Base-by-base conservation (phyloP, 2,888 invertebrate species). In the Drosophila ustulata region DNA sequence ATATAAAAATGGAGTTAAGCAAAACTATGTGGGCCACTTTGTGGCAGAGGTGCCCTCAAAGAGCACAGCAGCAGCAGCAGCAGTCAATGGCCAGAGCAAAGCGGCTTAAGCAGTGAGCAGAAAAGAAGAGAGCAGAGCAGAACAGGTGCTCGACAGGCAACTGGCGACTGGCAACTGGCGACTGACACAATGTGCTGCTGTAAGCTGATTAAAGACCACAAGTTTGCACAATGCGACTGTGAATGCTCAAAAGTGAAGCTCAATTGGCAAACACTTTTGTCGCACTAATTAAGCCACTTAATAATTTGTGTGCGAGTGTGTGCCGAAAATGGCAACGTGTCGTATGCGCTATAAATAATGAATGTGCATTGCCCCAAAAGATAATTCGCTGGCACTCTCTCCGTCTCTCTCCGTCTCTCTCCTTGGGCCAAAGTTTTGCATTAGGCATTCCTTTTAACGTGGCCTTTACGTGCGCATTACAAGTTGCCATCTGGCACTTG, bases 211-310 rank as follows among this genome's bases (percentile, higher is more conserved):
- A 74, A 59, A 28, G 51, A 46, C 58, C 85, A 50, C 69, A 66
- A 64, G 39, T 66, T 67, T 66, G 51, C 25, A 51, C 49, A 62
- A 39, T 45, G 34, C 9, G 51, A 43, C 25, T 13, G 30, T 7
- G 25, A n/a, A 23, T 25, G 11, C 47, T 71, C 9, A 41, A 49
- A 66, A 56, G 30, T 43, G 39, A 37, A 63, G 61, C 77, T 65
- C 66, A 67, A 89, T 85, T 88, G 83, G 63, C 62, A 65, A 75
- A 73, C 84, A 83, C 71, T 89, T 86, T 57, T 78, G 78, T 75
- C 57, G 61, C 71, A 66, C 82, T 84, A 89, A 85, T 85, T 85
- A 89, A 80, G 78, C 75, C 71, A 75, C 62, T 75, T 86, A 86
- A 58, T 50, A 66, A 69, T 64, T 64, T 70, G 64, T 51, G 55